Percentiles rank a stretch among this genome's conserved stretches.
phyloP scores from a whole-genome alignment of 2,797 vertebrate genomes.

The Notamacropus eugenii region DNA sequence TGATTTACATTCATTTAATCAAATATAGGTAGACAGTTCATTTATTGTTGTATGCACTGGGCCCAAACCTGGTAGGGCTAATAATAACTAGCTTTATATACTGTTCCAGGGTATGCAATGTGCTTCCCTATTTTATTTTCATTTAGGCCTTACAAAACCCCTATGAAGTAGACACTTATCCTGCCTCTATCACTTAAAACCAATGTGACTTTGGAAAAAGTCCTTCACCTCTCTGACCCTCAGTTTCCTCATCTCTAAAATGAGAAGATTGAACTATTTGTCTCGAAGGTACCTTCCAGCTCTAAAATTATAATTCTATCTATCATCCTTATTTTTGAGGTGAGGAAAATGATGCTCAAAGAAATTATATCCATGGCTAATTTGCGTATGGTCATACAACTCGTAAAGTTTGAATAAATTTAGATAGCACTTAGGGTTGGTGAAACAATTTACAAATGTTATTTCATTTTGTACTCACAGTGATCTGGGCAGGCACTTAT shows the following conservation, averaged over 20 bases:
- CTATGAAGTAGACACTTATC: background rate
- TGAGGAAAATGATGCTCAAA: background rate
- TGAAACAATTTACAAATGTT: background rate
- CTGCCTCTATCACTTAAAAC: background rate
- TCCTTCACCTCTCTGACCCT: background rate
- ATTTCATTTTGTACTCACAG: background rate
- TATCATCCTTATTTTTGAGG: background rate
- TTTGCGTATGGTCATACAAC: background rate
- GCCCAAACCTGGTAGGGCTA: background rate
- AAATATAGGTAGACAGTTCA: background rate
- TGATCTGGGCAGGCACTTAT: background rate
- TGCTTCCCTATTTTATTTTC: background rate
- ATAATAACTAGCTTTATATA: background rate
- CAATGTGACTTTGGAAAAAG: background rate
- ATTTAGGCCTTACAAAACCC: background rate
- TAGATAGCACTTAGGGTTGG: background rate
- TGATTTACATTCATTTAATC: background rate
- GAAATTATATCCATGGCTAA: background rate
- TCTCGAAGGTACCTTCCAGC: background rate
- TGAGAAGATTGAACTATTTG: background rate
- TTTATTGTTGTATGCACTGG: background rate
- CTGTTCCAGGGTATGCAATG: background rate
- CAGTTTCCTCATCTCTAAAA: background rate
- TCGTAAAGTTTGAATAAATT: background rate
- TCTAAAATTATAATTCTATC: background rate